phyloP scores from a whole-genome alignment of 1,140 invertebrate genomes.

The Centruroides vittatus region DNA sequence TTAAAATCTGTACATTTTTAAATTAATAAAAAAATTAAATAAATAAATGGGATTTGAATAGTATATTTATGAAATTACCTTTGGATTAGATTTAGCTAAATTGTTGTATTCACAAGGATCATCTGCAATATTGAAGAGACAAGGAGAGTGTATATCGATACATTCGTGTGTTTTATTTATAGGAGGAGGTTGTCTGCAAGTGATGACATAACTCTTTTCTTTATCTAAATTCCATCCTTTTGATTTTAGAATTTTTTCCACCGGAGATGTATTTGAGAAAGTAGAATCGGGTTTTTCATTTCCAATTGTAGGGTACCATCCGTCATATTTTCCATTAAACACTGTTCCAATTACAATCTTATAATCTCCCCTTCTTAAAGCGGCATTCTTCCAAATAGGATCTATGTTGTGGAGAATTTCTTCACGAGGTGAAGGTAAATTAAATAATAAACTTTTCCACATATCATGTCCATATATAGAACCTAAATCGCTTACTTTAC shows the following conservation, averaged over 20 bases:
- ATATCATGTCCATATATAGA: constrained; percentile 59
- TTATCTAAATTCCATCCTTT: too few species aligned
- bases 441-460: constrained; percentile 51
- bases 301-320: constrained; percentile 12
- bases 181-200: neutral
- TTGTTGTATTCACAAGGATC: constrained; percentile 78
- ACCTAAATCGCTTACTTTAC: constrained; percentile 28
- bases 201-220: neutral
- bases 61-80: neutral
- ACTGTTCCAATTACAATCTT: constrained; percentile 60
- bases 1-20: constrained; percentile 13
- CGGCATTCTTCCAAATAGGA: constrained; percentile 50
- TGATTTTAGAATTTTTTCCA: too few species aligned
- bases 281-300: too few species aligned
- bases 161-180: constrained; percentile 30
- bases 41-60: too few species aligned
- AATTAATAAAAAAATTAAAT: too few species aligned
- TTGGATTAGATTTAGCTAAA: constrained; percentile 41
- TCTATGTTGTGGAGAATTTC: constrained; percentile 79
- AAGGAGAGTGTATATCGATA: constrained; percentile 44
- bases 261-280: too few species aligned
- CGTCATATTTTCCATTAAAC: constrained; percentile 4
- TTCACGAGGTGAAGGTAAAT: constrained; percentile 42
- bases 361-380: constrained; percentile 58
- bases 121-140: constrained; percentile 57